These are phyloP conservation scores for Albula goreensis DNA, from an alignment of 2,113 vertebrate species.

Conservation along the genomic window DNA sequence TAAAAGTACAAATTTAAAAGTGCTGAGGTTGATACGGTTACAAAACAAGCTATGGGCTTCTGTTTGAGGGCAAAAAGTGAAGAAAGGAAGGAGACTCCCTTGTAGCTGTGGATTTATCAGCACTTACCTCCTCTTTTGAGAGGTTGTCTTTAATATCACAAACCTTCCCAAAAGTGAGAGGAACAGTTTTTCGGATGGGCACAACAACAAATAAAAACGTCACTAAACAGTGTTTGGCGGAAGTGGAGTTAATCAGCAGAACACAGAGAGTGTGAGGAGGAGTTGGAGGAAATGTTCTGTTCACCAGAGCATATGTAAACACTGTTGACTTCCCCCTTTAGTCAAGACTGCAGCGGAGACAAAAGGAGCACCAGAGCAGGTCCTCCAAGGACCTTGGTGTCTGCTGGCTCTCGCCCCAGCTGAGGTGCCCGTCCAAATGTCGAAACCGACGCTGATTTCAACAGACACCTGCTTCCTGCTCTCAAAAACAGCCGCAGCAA, in stretches of 20 bases:
- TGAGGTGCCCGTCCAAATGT: slow-evolving; percentile 59
- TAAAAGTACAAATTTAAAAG: background rate
- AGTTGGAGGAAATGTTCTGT: background rate
- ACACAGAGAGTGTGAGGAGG: background rate
- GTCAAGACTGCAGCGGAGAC: slow-evolving; percentile 25
- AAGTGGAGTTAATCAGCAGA: background rate
- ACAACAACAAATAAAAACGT: background rate
- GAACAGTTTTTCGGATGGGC: too few species aligned
- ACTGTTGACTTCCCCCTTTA: slow-evolving; percentile 21
- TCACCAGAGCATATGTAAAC: slow-evolving; percentile 18
- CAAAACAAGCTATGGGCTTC: background rate
- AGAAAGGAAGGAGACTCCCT: slow-evolving; percentile 2
- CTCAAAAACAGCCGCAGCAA: slow-evolving; percentile 18
- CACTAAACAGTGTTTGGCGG: background rate
- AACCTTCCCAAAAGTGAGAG: too few species aligned
- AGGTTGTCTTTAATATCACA: too few species aligned
- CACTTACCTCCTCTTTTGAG: background rate
- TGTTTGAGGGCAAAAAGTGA: background rate
- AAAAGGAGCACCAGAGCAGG: slow-evolving; percentile 24
- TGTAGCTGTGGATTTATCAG: background rate
- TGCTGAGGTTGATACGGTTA: background rate
- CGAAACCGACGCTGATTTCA: slow-evolving; percentile 59
- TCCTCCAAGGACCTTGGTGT: slow-evolving; percentile 28
- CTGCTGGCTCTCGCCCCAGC: slow-evolving; percentile 39
- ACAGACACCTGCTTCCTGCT: slow-evolving; percentile 60